Base-by-base conservation (phyloP, 2,797 vertebrate genomes). In the Oreochromis grahami region DNA sequence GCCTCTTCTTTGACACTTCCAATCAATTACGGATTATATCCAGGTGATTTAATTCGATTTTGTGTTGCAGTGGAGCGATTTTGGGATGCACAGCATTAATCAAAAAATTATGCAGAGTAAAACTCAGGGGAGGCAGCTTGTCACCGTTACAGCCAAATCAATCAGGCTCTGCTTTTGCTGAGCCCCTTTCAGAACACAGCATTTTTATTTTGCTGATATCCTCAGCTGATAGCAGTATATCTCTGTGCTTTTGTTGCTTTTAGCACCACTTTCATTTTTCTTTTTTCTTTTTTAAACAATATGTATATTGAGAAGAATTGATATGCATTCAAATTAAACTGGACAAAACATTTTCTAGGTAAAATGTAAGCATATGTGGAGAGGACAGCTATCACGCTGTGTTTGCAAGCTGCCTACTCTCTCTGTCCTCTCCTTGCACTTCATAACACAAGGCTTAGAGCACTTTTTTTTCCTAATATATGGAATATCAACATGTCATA, bases 11-110 rank as follows among this genome's bases (percentile, higher is more conserved):
- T 94, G 95, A 94, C 95, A 91, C 88, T 92, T 93, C 88, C 90
- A 95, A 96, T 96, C 92, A 96, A 95, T 96, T 95, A 95, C 88
- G 89, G 93, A 95, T 95, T 87, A 92, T 93, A 96, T 96, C 93
- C 93, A 95, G 94, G 95, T 96, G 95, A 96, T 94, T 96, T 96
- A 86, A 96, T 96, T 95, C 83, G 93, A 95, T 96, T 95, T 93
- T 8, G 83, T 93, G 94, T 94, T 93, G 93, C 93, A 84, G 89
- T 45, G 89, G 90, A 93, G 94, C 83, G 87, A 90, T 95, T 96
- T 94, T 91, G 88, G 92, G 94, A 90, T 89, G 91, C 80, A 68
- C 34, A 3, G 87, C 93, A 96, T 96, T 95, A 95, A 95, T 96
- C 95, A 96, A 89, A 94, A 93, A 93, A 95, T 96, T 96, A 96